phyloP scores from a whole-genome alignment of 2,888 invertebrate species.

The Clanis bilineata region DNA sequence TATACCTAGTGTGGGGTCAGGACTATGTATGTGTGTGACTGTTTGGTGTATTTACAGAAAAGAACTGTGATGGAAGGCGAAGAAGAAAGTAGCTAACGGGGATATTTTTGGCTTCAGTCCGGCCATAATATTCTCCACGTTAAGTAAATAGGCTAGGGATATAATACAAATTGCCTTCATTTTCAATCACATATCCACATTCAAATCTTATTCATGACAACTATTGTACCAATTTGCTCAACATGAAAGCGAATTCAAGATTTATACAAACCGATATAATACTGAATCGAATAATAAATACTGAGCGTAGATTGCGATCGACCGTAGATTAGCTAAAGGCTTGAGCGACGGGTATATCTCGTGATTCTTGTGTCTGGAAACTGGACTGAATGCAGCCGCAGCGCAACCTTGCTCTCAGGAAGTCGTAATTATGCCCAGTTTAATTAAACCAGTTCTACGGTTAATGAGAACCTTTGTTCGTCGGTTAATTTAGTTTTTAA shows the following conservation, averaged over 20 bases:
- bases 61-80: no score
- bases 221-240: not conserved
- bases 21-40: no score
- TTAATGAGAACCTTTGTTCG: slow-evolving; percentile 44
- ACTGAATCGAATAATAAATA: slow-evolving; percentile 2
- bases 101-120: no score
- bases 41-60: no score
- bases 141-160: no score
- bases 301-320: not conserved
- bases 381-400: not conserved
- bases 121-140: no score
- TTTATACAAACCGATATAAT: not conserved
- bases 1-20: no score
- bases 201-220: not conserved
- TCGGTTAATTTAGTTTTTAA: slow-evolving; percentile 25
- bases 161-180: no score
- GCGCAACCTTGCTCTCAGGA: slow-evolving; percentile 52
- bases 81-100: no score
- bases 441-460: slow-evolving; percentile 53
- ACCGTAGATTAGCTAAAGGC: not conserved
- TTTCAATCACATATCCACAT: not conserved
- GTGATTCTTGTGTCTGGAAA: no score
- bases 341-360: slow-evolving; percentile 11
- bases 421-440: slow-evolving; percentile 59
- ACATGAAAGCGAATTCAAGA: not conserved